phyloP scores from a whole-genome alignment of 2,113 vertebrate species.

The Crypturellus undulatus region DNA sequence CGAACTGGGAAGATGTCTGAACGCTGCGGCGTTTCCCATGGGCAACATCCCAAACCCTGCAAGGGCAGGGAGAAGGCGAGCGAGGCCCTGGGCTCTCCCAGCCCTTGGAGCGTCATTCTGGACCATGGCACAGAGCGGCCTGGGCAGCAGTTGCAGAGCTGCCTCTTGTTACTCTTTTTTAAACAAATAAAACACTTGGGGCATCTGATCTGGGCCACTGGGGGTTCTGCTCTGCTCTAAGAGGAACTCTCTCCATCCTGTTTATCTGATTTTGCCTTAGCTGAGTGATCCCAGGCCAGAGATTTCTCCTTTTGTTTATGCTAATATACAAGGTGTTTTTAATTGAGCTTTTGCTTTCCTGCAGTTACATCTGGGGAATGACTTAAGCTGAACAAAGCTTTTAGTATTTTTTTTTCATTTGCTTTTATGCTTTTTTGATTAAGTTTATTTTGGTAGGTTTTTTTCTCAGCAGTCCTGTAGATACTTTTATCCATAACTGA shows the following conservation, averaged over 20 bases:
- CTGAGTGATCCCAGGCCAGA: conserved; percentile 57
- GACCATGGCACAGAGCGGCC: background rate
- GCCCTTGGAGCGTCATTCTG: background rate
- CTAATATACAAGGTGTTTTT: conserved; percentile 69
- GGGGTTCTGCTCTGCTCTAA: conserved; percentile 23
- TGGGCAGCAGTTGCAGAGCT: conserved; percentile 8
- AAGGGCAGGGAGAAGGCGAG: background rate
- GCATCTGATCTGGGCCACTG: background rate
- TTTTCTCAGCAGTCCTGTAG: conserved; percentile 15
- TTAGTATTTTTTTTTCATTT: background rate
- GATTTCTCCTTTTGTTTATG: conserved; percentile 69
- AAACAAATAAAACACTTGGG: background rate
- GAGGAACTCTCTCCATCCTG: conserved; percentile 21
- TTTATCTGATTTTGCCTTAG: conserved; percentile 55
- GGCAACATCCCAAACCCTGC: conserved; percentile 23
- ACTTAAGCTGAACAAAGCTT: conserved; percentile 56
- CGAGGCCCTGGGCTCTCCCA: background rate
- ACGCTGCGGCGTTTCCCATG: conserved; percentile 20
- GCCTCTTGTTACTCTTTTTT: background rate
- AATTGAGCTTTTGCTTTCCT: conserved; percentile 63
- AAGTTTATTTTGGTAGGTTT: conserved; percentile 37
- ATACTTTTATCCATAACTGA: conserved; percentile 9
- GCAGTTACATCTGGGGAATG: conserved; percentile 22
- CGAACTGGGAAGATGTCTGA: conserved; percentile 15
- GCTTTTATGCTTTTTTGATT: conserved; percentile 57